These are phyloP conservation scores for Leistus spinibarbis DNA, from an alignment of 2,888 invertebrate genomes.

Conservation along the genomic window DNA sequence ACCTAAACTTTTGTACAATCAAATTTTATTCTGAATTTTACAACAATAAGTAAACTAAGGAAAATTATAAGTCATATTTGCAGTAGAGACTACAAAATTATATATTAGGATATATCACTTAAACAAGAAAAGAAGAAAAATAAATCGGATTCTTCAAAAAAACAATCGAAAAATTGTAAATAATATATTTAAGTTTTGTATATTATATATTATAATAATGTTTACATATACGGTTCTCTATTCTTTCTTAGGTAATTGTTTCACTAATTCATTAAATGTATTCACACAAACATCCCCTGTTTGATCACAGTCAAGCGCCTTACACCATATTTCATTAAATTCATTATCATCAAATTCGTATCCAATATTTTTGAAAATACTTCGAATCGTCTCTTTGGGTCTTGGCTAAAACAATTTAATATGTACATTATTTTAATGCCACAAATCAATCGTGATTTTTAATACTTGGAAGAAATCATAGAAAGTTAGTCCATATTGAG, in stretches of 20 bases:
- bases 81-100: no score
- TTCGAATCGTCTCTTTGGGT: conserved; percentile 52
- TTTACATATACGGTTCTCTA: conserved; percentile 38
- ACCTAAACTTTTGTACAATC: no score
- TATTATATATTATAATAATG: conserved; percentile 24
- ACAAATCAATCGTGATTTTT: background rate
- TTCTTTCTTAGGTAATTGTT: conserved; percentile 23
- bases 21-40: no score
- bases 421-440: background rate
- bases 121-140: conserved; percentile 43
- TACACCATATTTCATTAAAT: conserved; percentile 61
- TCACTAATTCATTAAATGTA: conserved; percentile 57
- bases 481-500: conserved; percentile 55
- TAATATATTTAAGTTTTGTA: conserved; percentile 10
- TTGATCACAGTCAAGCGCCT: conserved; percentile 60
- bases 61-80: no score
- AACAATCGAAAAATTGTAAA: conserved; percentile 15
- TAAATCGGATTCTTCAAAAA: conserved; percentile 17
- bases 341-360: conserved; percentile 59
- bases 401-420: conserved; percentile 50
- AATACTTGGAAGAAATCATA: conserved; percentile 56
- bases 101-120: no score
- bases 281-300: conserved; percentile 63
- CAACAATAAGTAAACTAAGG: no score
- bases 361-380: conserved; percentile 62